Percentiles rank a stretch among this genome's conserved stretches.
Conservation (phyloP, 2,888 invertebrate species). For the Embidobia sp. region DNA sequence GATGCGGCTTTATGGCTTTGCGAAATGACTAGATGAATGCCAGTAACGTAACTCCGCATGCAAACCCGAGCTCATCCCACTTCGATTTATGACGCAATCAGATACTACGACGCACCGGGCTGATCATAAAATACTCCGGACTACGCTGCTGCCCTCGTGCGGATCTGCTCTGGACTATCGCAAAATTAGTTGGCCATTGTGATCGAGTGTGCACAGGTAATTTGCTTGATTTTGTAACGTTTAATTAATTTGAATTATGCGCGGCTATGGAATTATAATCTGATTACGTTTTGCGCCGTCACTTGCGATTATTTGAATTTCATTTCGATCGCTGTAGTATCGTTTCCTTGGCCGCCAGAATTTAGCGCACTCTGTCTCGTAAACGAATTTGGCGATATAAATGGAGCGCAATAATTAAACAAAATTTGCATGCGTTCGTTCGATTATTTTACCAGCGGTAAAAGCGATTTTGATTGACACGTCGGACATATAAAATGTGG, state of each 20-base stretch:
- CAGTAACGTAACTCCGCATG: constrained; percentile 38
- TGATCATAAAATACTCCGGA: constrained; percentile 78
- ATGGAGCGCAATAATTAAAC: no score
- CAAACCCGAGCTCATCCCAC: constrained; percentile 54
- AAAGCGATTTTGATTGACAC: no score
- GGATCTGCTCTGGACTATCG: constrained; percentile 67
- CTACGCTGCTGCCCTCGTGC: constrained; percentile 75
- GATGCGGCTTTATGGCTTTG: constrained; percentile 50
- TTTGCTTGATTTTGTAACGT: constrained; percentile 39
- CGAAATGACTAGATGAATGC: constrained; percentile 49
- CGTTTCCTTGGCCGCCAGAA: no score
- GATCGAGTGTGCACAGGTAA: constrained; percentile 35
- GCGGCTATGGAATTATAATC: constrained; percentile 5
- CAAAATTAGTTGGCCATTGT: constrained; percentile 53
- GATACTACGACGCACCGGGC: constrained; percentile 77
- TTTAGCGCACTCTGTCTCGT: no score
- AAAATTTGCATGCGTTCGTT: no score
- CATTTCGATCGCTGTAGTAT: not conserved
- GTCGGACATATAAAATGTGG: no score
- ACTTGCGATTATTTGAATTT: constrained; percentile 4
- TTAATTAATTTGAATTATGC: constrained; percentile 43
- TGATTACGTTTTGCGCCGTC: constrained; percentile 19
- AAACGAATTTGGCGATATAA: no score
- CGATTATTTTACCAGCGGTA: no score
- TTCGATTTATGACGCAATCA: constrained; percentile 79